Evolutionary conservation across 2,888 invertebrate genomes (phyloP).

Genomic region (Luffia ferchaultella): DNA sequence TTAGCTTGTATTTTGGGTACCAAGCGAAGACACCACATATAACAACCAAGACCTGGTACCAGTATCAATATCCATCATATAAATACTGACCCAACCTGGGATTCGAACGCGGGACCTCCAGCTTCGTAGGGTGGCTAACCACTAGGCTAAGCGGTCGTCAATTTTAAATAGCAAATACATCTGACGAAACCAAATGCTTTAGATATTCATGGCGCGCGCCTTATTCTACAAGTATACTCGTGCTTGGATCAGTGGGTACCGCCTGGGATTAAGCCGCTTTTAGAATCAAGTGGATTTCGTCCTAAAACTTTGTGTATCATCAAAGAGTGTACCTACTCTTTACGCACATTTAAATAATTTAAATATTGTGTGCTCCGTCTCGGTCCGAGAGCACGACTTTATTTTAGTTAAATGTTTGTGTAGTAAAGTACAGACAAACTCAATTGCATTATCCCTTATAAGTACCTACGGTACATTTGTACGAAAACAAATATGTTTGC

Average conservation of each 20-base stretch:
- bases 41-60: too few species aligned
- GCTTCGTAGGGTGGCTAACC: too few species aligned
- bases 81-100: too few species aligned
- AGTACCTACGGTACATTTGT: too few species aligned
- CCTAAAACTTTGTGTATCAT: background rate
- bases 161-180: background rate
- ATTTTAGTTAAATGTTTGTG: background rate
- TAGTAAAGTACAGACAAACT: background rate
- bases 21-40: too few species aligned
- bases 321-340: background rate
- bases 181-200: background rate
- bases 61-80: too few species aligned
- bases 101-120: too few species aligned
- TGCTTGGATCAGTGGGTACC: background rate
- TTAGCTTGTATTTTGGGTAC: too few species aligned
- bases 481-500: too few species aligned
- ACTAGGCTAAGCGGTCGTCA: too few species aligned
- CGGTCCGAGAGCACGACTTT: background rate
- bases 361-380: too few species aligned
- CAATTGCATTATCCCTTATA: background rate
- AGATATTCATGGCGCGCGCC: background rate
- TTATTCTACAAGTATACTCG: background rate
- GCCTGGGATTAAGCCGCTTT: background rate
- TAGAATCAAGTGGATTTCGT: background rate
- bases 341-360: background rate